These are phyloP conservation scores for Syrmaticus mikado DNA, from an alignment of 2,113 vertebrate genomes.

Conservation along the genomic window DNA sequence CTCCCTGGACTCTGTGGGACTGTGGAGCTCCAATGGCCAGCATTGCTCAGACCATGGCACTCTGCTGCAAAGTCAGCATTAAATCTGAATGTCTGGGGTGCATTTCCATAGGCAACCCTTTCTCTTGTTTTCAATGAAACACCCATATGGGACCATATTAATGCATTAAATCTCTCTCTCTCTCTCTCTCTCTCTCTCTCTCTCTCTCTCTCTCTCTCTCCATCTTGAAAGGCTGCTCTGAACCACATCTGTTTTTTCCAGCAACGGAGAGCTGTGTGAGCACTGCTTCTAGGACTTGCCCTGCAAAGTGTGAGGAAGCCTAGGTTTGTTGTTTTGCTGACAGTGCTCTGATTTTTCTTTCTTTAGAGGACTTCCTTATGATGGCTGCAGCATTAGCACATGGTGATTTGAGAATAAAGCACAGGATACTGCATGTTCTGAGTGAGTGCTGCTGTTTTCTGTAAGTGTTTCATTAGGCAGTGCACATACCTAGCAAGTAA, in stretches of 20 bases:
- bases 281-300: not conserved
- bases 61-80: not conserved
- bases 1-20: not conserved
- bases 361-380: not conserved
- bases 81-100: not conserved
- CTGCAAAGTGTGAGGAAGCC: not conserved
- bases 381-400: not conserved
- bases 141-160: not conserved
- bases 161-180: not conserved
- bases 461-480: not conserved
- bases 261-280: not conserved
- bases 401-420: not conserved
- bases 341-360: not conserved
- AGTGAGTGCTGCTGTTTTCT: not conserved
- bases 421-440: not conserved
- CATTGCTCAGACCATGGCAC: too few species aligned
- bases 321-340: not conserved
- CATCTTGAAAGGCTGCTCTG: conserved; percentile 45
- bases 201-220: not conserved
- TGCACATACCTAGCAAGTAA: not conserved
- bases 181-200: not conserved
- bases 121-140: not conserved
- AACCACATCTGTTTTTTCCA: conserved; percentile 63
- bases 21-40: not conserved
- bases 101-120: not conserved